Evolutionary conservation across 1,140 invertebrate genomes (phyloP).

Genomic region (Melitaea cinxia): DNA sequence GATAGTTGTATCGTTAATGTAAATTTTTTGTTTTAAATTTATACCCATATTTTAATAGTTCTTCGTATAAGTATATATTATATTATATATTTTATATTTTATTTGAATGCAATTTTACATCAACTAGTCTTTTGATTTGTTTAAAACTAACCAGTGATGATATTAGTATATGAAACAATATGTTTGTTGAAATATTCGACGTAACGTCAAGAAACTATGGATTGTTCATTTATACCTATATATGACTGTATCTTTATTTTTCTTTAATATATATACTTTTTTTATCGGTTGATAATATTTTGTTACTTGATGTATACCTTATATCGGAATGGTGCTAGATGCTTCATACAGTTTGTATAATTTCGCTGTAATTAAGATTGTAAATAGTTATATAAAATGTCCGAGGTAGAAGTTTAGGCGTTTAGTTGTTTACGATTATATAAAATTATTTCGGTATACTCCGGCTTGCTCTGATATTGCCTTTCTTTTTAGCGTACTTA

Average conservation of each 20-base stretch:
- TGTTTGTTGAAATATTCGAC: not conserved
- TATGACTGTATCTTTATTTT: slow-evolving; percentile 63
- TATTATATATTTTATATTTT: too few relatives aligned
- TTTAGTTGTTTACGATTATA: slow-evolving; percentile 8
- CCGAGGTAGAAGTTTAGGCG: slow-evolving; percentile 34
- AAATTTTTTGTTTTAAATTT: slow-evolving; percentile 44
- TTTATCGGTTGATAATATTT: slow-evolving; percentile 75
- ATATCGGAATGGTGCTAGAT: slow-evolving; percentile 78
- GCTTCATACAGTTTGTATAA: slow-evolving; percentile 66
- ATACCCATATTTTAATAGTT: slow-evolving; percentile 28
- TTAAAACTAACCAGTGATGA: slow-evolving; percentile 64
- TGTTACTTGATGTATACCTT: slow-evolving; percentile 71
- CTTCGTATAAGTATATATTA: slow-evolving; percentile 24
- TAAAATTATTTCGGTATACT: slow-evolving; percentile 18
- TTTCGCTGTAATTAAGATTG: slow-evolving; percentile 66
- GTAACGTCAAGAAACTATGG: not conserved
- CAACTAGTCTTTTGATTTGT: slow-evolving; percentile 68
- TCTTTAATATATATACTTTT: slow-evolving; percentile 57
- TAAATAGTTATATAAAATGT: slow-evolving; percentile 63
- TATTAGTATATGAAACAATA: slow-evolving; percentile 40
- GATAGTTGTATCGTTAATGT: slow-evolving; percentile 60
- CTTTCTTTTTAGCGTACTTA: slow-evolving; percentile 46
- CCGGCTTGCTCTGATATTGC: slow-evolving; percentile 46
- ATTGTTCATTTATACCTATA: slow-evolving; percentile 67
- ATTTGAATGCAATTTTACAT: slow-evolving; percentile 65